These are phyloP conservation scores for Trematomus loennbergii DNA, from an alignment of 2,113 vertebrate species.

Conservation along the genomic window DNA sequence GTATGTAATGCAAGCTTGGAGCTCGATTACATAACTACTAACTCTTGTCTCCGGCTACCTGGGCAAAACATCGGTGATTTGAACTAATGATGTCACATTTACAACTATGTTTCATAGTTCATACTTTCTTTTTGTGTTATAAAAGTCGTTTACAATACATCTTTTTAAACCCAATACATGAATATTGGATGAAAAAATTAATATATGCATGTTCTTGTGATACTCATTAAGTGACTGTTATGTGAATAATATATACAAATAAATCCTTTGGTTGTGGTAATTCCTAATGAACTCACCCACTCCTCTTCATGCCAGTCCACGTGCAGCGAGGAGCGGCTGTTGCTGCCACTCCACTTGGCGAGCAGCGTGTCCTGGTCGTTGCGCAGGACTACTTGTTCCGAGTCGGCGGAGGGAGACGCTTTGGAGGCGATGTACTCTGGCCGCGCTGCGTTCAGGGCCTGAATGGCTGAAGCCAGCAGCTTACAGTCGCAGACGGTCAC, in stretches of 20 bases:
- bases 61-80: background rate
- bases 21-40: slow-evolving; percentile 25
- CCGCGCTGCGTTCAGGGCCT: slow-evolving; percentile 93
- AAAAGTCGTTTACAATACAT: no score
- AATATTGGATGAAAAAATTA: background rate
- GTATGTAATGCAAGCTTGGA: background rate
- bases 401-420: slow-evolving; percentile 92
- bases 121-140: background rate
- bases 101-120: background rate
- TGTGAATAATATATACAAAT: no score
- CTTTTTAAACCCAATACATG: background rate
- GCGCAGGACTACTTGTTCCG: slow-evolving; percentile 95
- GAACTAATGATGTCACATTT: background rate
- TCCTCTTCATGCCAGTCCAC: slow-evolving; percentile 96
- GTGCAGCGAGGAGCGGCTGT: slow-evolving; percentile 92
- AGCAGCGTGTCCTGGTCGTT: slow-evolving; percentile 97
- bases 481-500: slow-evolving; percentile 97
- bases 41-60: background rate
- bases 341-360: slow-evolving; percentile 93
- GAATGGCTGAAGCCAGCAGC: slow-evolving; percentile 93
- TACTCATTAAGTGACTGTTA: background rate
- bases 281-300: slow-evolving; percentile 85
- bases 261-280: no score
- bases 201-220: background rate
- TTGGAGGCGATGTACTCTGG: slow-evolving; percentile 98